Evolutionary conservation across 2,113 vertebrate species (phyloP), one percentile per base, ranked within the genome.

Genomic region (Eurystomus gularis): DNA sequence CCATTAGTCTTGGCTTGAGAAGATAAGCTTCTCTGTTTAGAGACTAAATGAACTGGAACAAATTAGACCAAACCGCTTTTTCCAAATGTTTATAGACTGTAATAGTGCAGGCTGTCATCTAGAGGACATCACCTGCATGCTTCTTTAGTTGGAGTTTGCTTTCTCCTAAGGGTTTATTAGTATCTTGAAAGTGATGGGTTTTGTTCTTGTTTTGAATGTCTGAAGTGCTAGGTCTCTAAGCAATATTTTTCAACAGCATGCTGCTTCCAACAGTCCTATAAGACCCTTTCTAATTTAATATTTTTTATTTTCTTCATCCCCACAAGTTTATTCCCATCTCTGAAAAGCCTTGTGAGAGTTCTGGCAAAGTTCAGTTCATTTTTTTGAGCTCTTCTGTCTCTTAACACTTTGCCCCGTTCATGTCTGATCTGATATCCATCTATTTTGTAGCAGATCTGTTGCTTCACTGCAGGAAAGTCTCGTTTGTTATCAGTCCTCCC

Each of bases 1-100:
- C 69, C 60, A 62, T 93, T 93, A 88, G 55, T 84, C 39, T 93
- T 94, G 48, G 35, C 52, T 91, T 88, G 62, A 93, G 92, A 95
- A 94, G 80, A 82, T 82, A 91, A 94, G 40, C 9, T 88, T n/a
- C 58, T 83, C 37, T 83, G 28, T 90, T 90, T 83, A 80, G 75
- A 88, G 46, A 81, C 73, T 73, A 94, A 94, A 96, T 66, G 8
- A 86, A 29, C 70, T 82, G 79, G 20, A 84, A 95, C 49, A 73
- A 96, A 73, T 80, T 58, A 66, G 46, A 70, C 42, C 64, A 66
- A 77, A 81, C 17, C 77, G 23, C 21, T 93, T 85, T 94, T 88
- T 23, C 73, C 54, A 61, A 60, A 68, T 44, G 21, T 69, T 95
- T 81, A 35, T 55, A 57, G 54, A 19, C 46, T 90, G 21, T 44